These are phyloP conservation scores for Archegozetes longisetosus DNA, from an alignment of 1,140 invertebrate genomes.

Conservation along the genomic window DNA sequence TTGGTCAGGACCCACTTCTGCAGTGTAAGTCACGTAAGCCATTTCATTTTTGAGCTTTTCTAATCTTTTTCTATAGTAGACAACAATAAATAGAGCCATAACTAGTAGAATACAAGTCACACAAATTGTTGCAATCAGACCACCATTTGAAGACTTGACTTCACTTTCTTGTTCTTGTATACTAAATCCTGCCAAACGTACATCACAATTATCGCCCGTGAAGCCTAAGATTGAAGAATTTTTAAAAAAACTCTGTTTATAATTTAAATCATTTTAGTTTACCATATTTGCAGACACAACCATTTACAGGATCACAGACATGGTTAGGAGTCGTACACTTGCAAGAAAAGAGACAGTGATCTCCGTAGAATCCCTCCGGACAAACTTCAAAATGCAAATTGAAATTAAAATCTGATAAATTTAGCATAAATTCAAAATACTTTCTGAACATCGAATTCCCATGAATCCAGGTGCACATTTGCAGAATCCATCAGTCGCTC, in stretches of 20 bases:
- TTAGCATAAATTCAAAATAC: background rate
- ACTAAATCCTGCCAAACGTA: background rate
- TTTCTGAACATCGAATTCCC: constrained; percentile 29
- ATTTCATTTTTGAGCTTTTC: constrained; percentile 65
- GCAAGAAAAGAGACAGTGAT: constrained; percentile 57
- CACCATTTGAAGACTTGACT: background rate
- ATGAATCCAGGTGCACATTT: constrained; percentile 52
- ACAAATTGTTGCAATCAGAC: constrained; percentile 34
- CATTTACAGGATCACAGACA: constrained; percentile 57
- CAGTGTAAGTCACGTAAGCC: constrained; percentile 70
- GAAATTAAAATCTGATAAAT: constrained; percentile 37
- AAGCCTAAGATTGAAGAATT: background rate
- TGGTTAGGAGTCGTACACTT: constrained; percentile 57
- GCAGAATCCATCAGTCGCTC: constrained; percentile 45
- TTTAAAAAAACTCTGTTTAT: background rate
- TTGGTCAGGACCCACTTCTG: constrained; percentile 37
- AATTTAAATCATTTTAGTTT: background rate
- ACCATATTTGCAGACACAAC: constrained; percentile 62
- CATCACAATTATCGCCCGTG: constrained; percentile 8
- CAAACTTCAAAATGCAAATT: constrained; percentile 39
- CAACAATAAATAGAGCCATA: constrained; percentile 33
- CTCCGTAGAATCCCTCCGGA: constrained; percentile 72
- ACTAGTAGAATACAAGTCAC: constrained; percentile 34
- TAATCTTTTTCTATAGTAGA: constrained; percentile 38
- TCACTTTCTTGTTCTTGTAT: background rate